phyloP scores from a whole-genome alignment of 2,113 vertebrate species.

The Psettodes erumei region DNA sequence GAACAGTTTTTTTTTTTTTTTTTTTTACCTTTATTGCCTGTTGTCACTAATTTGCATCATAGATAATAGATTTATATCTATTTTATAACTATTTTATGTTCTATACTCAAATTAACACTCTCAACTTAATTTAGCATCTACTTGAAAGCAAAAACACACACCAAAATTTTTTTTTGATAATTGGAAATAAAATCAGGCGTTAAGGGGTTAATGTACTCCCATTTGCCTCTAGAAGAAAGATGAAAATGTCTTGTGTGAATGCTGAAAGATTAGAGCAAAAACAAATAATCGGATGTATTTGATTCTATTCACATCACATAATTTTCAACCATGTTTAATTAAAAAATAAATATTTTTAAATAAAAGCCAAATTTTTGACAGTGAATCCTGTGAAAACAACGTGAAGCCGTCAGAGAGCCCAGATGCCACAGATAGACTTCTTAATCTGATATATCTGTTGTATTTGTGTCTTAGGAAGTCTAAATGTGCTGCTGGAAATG shows the following conservation, averaged over 20 bases:
- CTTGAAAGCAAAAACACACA: too few relatives aligned
- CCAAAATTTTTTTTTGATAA: too few relatives aligned
- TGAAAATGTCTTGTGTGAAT: neutral
- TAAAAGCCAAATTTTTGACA: neutral
- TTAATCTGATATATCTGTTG: constrained; percentile 11
- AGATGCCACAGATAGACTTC: constrained; percentile 2
- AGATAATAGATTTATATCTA: too few relatives aligned
- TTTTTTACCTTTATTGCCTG: too few relatives aligned
- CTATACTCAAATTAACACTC: too few relatives aligned
- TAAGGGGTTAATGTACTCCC: too few relatives aligned
- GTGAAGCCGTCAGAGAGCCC: neutral
- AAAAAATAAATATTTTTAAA: too few relatives aligned
- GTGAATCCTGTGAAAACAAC: constrained; percentile 1
- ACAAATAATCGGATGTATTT: neutral
- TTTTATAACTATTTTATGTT: too few relatives aligned
- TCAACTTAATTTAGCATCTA: too few relatives aligned
- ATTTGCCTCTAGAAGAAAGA: neutral
- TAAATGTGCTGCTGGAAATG: constrained; percentile 60
- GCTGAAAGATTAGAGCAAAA: neutral
- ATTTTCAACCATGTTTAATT: neutral
- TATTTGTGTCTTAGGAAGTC: constrained; percentile 24
- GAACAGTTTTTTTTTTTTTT: too few relatives aligned
- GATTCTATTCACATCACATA: neutral
- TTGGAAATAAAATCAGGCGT: too few relatives aligned
- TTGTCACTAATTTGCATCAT: too few relatives aligned